Percentiles rank a stretch among this genome's conserved stretches.
Conservation (phyloP, 2,888 invertebrate species). For the Rhagophthalmus giganteus region DNA sequence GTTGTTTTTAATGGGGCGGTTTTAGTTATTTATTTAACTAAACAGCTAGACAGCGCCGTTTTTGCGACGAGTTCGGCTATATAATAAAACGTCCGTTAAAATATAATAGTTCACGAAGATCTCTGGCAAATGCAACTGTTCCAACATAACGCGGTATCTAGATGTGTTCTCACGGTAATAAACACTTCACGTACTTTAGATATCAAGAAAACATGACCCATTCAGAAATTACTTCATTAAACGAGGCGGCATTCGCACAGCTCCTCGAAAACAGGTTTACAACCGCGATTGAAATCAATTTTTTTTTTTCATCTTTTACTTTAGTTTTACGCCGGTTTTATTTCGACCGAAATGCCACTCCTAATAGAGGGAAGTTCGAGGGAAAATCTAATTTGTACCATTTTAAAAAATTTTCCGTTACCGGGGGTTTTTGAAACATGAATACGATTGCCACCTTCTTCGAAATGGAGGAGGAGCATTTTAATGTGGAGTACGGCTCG, state of each 20-base stretch:
- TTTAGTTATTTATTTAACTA: too few species aligned
- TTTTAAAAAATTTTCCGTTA: too few species aligned
- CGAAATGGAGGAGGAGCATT: too few species aligned
- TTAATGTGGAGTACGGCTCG: too few species aligned
- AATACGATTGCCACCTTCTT: too few species aligned
- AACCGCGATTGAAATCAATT: neutral
- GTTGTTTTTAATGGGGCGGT: too few species aligned
- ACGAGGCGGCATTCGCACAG: constrained; percentile 1
- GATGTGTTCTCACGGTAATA: constrained; percentile 17
- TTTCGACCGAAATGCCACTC: neutral
- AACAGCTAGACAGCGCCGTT: too few species aligned
- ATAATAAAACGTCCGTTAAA: too few species aligned
- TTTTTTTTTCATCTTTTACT: neutral
- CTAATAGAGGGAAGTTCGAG: too few species aligned
- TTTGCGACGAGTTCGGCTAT: too few species aligned
- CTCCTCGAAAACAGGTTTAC: neutral
- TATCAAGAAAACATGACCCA: constrained; percentile 11
- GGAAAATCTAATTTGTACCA: too few species aligned
- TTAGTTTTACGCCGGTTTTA: neutral
- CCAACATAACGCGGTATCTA: constrained; percentile 1
- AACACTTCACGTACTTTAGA: constrained; percentile 21
- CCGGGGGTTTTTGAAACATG: too few species aligned
- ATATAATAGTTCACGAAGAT: neutral
- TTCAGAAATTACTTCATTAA: constrained; percentile 12
- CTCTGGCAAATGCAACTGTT: neutral